Base-by-base conservation (phyloP, 2,113 vertebrate genomes). In the Spermophilus dauricus region DNA sequence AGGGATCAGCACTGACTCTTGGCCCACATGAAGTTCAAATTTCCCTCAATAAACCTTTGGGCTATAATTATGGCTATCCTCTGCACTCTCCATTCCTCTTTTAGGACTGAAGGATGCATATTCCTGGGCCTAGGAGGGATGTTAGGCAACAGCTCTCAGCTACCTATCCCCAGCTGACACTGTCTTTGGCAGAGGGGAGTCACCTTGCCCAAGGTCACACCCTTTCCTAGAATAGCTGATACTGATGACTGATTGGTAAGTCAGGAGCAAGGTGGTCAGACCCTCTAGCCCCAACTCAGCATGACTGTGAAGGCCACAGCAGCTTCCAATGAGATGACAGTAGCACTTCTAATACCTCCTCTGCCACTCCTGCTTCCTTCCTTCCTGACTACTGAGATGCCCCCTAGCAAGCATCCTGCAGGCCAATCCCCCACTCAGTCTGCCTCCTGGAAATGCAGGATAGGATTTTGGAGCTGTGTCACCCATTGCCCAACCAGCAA, bases 311-410 rank as follows among this genome's bases (percentile, higher is more conserved):
- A 73, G 18, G 5, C 22, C 26, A 34, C 0, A 0, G 26, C 16
- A 30, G 37, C 48, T 75, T 58, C 61, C 53, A 39, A 1, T 0
- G 0, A 37, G 30, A 30, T 53, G 7, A 39, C 0, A 2, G 48
- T 39, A 34, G 11, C 69, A 2, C 34, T 24, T 28, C 48, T 16
- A 58, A 14, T 13, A 17, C 16, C 51, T 83, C 18, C 53, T 13
- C 65, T 30, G 24, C 11, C 56, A n/a, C 4, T 48, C 56, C 76
- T 34, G 4, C 6, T 56, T 80, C 58, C 24, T 89, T n/a, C 80
- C 18, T 42, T 56, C 20, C 37, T 78, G 69, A 20, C n/a, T 8
- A 14, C 73, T 42, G 69, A 34, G 5, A 0, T 20, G 20, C 8
- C 39, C 26, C 65, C 75, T 51, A 14, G 39, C 28, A 85, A 63